Evolutionary conservation across 2,797 vertebrate genomes (phyloP).

Genomic region (Enteromius mattozi): DNA sequence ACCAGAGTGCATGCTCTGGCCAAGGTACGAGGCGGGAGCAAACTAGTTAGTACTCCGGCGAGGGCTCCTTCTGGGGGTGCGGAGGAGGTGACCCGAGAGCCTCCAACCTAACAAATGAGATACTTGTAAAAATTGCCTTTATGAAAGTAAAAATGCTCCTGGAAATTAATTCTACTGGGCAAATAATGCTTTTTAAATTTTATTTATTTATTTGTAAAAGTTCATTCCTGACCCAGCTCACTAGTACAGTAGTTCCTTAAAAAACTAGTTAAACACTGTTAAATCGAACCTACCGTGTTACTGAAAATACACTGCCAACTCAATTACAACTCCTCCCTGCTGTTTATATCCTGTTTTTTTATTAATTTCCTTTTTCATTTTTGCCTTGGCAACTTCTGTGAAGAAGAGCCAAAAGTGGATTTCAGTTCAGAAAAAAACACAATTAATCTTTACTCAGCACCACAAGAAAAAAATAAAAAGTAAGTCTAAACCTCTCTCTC

Average conservation of each 20-base stretch:
- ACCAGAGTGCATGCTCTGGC: no score
- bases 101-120: not conserved
- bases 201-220: not conserved
- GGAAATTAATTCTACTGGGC: not conserved
- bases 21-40: no score
- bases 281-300: slow-evolving; percentile 10
- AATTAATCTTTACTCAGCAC: slow-evolving; percentile 14
- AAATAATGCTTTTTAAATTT: not conserved
- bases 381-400: slow-evolving; percentile 15
- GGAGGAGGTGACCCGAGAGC: no score
- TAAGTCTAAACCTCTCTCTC: not conserved
- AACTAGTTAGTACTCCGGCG: no score
- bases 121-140: not conserved
- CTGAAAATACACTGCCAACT: slow-evolving; percentile 41
- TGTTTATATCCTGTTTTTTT: not conserved
- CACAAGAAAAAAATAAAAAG: slow-evolving; percentile 10
- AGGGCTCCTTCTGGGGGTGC: no score
- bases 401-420: slow-evolving; percentile 8
- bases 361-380: not conserved
- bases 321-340: slow-evolving; percentile 28
- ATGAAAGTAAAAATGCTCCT: not conserved
- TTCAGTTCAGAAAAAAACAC: slow-evolving; percentile 17
- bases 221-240: not conserved
- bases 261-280: slow-evolving; percentile 40
- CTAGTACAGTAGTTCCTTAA: not conserved